Evolutionary conservation across 2,888 invertebrate genomes (phyloP), one percentile per base, ranked within the genome.

Genomic region (Pseudococcus viburni): DNA sequence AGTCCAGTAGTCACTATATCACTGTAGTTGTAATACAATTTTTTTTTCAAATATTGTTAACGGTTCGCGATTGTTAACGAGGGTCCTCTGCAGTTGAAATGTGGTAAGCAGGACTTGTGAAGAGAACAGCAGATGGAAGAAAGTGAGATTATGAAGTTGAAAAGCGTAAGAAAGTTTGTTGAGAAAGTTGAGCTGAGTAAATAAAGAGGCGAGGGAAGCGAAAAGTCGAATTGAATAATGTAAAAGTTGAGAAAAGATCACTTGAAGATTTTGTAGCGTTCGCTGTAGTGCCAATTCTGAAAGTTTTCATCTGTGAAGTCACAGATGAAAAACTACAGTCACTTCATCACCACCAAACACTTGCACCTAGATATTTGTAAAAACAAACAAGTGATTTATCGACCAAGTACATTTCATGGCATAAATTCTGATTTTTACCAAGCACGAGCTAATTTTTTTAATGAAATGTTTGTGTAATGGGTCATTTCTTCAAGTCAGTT

Each of bases 1-100:
- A 46, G 39, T 46, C 46, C 33, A 33, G 73, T 73, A 83, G 39
- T 83, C 80, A 83, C 80, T 73, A 19, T 33, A 46, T 83, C 80
- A 83, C 80, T 9, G 80, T 83, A 83, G 80, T 46, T 73, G 33
- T 73, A 64, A 64, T 73, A 73, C 73, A 33, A 73, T 73, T 73
- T 73, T 73, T 73, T 73, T 73, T 68, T 64, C 19, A 64, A 73
- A 33, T 8, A 33, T 33, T 77, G 17, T 77, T 8, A 77, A 77
- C 39, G 64, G 19, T 64, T 64, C 59, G 59, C 19, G n/a, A n/a
- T 12, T 59, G n/a, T 19, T n/a, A 7, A 22, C 22, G 22, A 22
- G 64, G 1, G 59, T 19, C 7, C n/a, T n/a, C n/a, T 15, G 6
- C n/a, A 17, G 55, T 5, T 6, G 9, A 19, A 11, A 11, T 8